These are phyloP conservation scores for Camponotus pennsylvanicus DNA, from an alignment of 1,140 invertebrate genomes.

Conservation along the genomic window DNA sequence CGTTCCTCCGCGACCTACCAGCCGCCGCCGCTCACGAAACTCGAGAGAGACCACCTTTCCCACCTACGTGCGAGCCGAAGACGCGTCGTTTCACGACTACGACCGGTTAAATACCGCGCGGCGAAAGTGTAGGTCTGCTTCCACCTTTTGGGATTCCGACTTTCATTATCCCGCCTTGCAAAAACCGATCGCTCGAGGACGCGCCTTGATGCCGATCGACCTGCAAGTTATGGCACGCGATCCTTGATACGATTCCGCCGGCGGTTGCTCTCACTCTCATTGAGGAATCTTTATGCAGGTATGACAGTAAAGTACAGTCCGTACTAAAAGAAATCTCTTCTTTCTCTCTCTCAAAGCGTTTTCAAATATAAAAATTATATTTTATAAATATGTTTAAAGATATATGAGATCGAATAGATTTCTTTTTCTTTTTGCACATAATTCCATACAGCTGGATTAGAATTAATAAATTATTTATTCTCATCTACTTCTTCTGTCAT, in stretches of 20 bases:
- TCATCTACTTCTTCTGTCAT: not conserved
- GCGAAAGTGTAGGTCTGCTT: conserved; percentile 31
- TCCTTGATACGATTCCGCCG: not conserved
- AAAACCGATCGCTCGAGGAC: conserved; percentile 53
- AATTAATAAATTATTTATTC: not conserved
- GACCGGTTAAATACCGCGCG: conserved; percentile 55
- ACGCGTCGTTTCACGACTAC: not conserved
- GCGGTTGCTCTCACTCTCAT: conserved; percentile 29
- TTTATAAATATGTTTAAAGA: not conserved
- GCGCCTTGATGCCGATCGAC: conserved; percentile 54
- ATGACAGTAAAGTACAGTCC: not conserved
- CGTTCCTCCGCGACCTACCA: conserved; percentile 67
- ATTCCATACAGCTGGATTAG: not conserved
- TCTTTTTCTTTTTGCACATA: not conserved
- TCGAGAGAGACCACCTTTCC: conserved; percentile 24
- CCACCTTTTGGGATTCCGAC: conserved; percentile 58
- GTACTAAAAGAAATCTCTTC: not conserved
- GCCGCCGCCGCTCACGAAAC: not conserved
- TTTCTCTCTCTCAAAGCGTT: no score
- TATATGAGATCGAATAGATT: not conserved
- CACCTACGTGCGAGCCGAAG: conserved; percentile 51
- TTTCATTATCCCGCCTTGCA: conserved; percentile 61
- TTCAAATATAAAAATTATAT: not conserved
- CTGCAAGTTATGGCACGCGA: conserved; percentile 60
- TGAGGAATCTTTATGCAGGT: conserved; percentile 13